Conservation (phyloP, 2,888 invertebrate genomes). For the Flexamia atlantica region DNA sequence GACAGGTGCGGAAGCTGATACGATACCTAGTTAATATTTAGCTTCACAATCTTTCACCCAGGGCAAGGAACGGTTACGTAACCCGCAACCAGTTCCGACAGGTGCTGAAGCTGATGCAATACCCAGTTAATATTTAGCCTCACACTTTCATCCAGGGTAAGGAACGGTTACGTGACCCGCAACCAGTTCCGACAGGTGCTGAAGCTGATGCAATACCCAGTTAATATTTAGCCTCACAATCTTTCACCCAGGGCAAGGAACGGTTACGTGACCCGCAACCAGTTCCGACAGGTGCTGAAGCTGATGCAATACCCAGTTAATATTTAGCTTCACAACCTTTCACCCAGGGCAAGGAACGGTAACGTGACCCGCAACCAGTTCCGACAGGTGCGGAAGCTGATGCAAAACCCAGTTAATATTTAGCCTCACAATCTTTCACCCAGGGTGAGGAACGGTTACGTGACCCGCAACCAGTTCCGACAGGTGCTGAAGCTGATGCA, state of each 20-base stretch:
- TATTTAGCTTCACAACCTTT: no score
- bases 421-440: no score
- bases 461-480: constrained; percentile 82
- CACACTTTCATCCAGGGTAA: constrained; percentile 76
- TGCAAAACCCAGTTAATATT: no score
- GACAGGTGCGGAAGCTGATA: constrained; percentile 83
- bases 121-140: no score
- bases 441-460: constrained; percentile 85
- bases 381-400: constrained; percentile 82
- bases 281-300: constrained; percentile 84
- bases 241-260: constrained; percentile 76
- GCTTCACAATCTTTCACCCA: constrained; percentile 79
- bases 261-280: constrained; percentile 84
- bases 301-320: constrained; percentile 82
- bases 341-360: constrained; percentile 78
- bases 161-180: constrained; percentile 85
- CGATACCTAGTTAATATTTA: no score
- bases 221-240: constrained; percentile 74
- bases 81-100: constrained; percentile 83
- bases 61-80: constrained; percentile 85
- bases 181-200: constrained; percentile 85
- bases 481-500: constrained; percentile 83
- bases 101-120: constrained; percentile 78
- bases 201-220: constrained; percentile 82
- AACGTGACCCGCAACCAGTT: constrained; percentile 84